Base-by-base conservation (phyloP, 2,797 vertebrate species). In the Vultur gryphus region DNA sequence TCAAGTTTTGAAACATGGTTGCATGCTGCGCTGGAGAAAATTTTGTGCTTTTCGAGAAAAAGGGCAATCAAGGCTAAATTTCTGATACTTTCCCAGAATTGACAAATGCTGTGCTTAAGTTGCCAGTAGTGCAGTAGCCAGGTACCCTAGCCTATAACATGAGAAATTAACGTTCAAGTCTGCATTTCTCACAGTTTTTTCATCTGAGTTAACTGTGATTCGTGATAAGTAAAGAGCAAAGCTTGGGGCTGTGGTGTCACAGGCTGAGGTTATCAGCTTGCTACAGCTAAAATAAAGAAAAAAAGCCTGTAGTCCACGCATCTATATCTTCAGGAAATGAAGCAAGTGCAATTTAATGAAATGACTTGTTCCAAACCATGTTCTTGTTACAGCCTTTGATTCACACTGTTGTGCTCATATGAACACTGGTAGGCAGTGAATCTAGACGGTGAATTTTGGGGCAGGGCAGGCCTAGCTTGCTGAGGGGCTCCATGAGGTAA, bases 231-330 rank as follows among this genome's bases (percentile, higher is more conserved):
- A 52, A 88, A 93, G 87, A 89, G 82, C 49, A 81, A 91, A 86
- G 52, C 94, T 90, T 75, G 54, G 65, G 84, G 79, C 90, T 96
- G 72, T 46, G 29, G 61, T 88, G 83, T 88, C 72, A 44, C 51
- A 29, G 51, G 55, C 90, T 91, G 78, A 93, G 93, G 76, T 89
- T 96, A 95, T 93, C 93, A 80, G 64, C 44, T 89, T 77, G 78
- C 71, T 83, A 64, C 57, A 91, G 89, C 75, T 81, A 44, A 87
- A 93, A 89, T 75, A 37, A 90, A 48, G 51, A 19, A 44, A 54
- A 93, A 79, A 76, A 24, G 2, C 28, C 57, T 54, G 37, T 67
- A 75, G 39, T 95, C 13, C 24, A 8, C 77, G 80, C 44, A 76
- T 49, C 52, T 89, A 1, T 57, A 35, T 75, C 81, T 92, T 52